Evolutionary conservation across 2,888 invertebrate species (phyloP), one percentile per base, ranked within the genome.

Genomic region (Diaphora mendica): DNA sequence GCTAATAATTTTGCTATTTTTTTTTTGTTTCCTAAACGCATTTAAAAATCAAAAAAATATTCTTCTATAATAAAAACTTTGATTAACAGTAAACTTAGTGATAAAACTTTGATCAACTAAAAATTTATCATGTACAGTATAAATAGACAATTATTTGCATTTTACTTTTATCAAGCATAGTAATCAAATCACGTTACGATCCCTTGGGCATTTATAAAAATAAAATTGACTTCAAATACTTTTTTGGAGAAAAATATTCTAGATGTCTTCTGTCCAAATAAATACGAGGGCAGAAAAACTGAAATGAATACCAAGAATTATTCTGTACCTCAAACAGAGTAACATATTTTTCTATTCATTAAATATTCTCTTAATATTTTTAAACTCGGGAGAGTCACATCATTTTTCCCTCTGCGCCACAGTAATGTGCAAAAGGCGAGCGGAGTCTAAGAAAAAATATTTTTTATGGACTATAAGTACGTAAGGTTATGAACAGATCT

Each of bases 331-430:
- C 48, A 68, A 35, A 39, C 9, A 23, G 15, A 42, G 0, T 62
- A 15, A 55, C 26, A 15, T 51, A 17, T 64, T 72, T 64, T 68
- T 51, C 48, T 72, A 42, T 68, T 48, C 68, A 62, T 72, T 68
- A 72, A 72, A 68, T 64, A 68, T 35, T 72, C 64, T 72, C 42
- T 64, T 35, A 64, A 64, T 39, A 68, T 72, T 72, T 72, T 35
- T 51, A 64, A 67, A 72, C n/a, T 30, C 59, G 35, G 39, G 23
- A 64, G 42, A 42, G 30, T 13, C 55, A 30, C 62, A 44, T 69
- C 51, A 48, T 69, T 64, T 67, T 64, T 55, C 51, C 68, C 64
- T 51, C 23, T 48, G 11, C 23, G 30, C 23, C 5, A 68, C 51
- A 68, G 64, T n/a, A 59, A 33, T n/a, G 39, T 30, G 35, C 64